Evolutionary conservation across 2,888 invertebrate genomes (phyloP), one percentile per base, ranked within the genome.

Genomic region (Tyria jacobaeae): DNA sequence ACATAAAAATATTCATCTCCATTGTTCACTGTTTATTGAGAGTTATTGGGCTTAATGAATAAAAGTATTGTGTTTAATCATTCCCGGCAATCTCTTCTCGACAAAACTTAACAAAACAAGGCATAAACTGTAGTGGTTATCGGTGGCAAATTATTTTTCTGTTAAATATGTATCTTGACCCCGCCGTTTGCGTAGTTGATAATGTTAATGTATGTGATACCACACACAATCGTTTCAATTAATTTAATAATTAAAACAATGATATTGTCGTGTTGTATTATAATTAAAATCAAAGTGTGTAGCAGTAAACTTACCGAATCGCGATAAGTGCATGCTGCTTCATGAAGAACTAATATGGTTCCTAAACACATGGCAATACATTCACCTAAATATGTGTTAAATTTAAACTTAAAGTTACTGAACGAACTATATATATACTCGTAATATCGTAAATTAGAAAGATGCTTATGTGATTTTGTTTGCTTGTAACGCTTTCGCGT

Each of bases 141-240:
- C 91, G 75, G 79, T 84, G 83, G 90, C 91, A 91, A 92, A 92
- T 92, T 92, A 90, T 92, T 91, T 91, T 92, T 91, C 89, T 90
- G 89, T 89, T 86, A 81, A 80, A 81, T 82, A 84, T 76, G 81
- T 82, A 81, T 78, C 83, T 73, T 87, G 89, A 90, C 90, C 80
- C 77, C 73, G 72, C 65, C 77, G 63, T 78, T 76, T 74, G 76
- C 80, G 81, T 77, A 72, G 74, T 70, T 71, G 88, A 89, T 89
- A 89, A 86, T 64, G 64, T 72, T 70, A 66, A 75, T 73, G 62
- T 70, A 61, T 65, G 66, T 71, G 69, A 70, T 71, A 70, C 58
- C 49, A 70, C 62, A 76, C 70, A 66, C 57, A 66, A 65, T 59
- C 68, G 71, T 79, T 80, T 84, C 82, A 83, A 86, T 86, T 82